These are phyloP conservation scores for Lapara coniferarum DNA, from an alignment of 2,888 invertebrate species.

Conservation along the genomic window DNA sequence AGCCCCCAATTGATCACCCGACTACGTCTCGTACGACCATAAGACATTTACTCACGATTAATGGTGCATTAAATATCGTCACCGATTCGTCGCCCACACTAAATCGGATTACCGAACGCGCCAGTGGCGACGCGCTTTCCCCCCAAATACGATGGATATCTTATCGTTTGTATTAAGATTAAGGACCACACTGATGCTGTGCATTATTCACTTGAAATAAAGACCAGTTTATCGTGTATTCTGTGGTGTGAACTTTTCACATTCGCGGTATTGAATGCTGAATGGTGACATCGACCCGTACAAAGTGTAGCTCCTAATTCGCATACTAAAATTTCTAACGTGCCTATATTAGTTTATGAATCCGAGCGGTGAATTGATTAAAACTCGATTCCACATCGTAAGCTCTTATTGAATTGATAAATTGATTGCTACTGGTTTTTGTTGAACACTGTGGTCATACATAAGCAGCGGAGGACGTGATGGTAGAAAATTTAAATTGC, in stretches of 20 bases:
- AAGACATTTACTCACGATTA: neutral
- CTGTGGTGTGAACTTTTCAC: too few species aligned
- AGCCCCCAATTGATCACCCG: too few species aligned
- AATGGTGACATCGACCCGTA: too few species aligned
- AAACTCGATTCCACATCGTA: neutral
- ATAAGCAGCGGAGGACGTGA: neutral
- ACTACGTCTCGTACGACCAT: too few species aligned
- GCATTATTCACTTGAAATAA: neutral
- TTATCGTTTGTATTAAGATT: neutral
- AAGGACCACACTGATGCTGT: neutral
- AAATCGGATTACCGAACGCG: neutral
- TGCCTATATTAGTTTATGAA: neutral
- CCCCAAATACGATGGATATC: constrained; percentile 4
- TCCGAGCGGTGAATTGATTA: constrained; percentile 6
- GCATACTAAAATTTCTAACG: too few species aligned
- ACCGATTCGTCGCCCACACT: neutral
- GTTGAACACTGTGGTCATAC: neutral
- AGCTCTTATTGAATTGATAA: constrained; percentile 21
- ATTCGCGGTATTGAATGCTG: too few species aligned
- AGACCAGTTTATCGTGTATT: too few species aligned
- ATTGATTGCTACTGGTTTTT: constrained; percentile 22
- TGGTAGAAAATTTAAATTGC: neutral
- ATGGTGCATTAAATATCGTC: neutral
- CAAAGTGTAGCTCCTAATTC: too few species aligned
- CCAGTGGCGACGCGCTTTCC: neutral